Evolutionary conservation across 2,888 invertebrate genomes (phyloP), one percentile per base, ranked within the genome.

Genomic region (Eristalinus aeneus): DNA sequence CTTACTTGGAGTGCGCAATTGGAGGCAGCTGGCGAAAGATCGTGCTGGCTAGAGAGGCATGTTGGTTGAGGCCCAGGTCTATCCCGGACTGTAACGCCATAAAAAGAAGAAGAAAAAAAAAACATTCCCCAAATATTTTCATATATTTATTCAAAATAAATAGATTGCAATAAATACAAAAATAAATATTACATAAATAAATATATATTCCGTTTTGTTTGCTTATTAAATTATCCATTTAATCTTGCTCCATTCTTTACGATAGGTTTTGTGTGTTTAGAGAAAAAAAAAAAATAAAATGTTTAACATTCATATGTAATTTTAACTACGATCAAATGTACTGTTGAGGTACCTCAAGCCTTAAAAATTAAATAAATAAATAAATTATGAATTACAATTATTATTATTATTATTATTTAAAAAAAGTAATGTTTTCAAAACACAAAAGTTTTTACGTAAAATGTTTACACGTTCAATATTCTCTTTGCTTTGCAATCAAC

Each of bases 311-410:
- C 81, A 85, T 85, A 81, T 81, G 81, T 85, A 76, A 68, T 58
- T 76, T 81, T 64, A 76, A 85, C 80, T 82, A 81, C 76, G 63
- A 80, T 84, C 84, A 86, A 86, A 77, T 82, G 82, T 82, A 81
- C 74, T 76, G 74, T 77, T 86, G 73, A 82, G 69, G 86, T 82
- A 86, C 86, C 77, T 81, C 81, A 78, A 86, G 58, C 67, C 77
- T 86, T 82, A 86, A 61, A 77, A 74, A 82, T 82, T 88, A 74
- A 88, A 88, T 88, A 88, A 86, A 88, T 88, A 88, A 88, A 88
- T 88, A 88, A 88, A 83, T 27, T 27, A 27, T 27, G 27, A 2
- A 83, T 87, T 79, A 87, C 83, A 83, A 76, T 63, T 46, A 34
- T 87, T 79, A 87, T 87, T 87, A 76, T 63, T 46, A 34, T 27